Base-by-base conservation (phyloP, 2,888 invertebrate genomes). In the Amphipyra tragopoginis region DNA sequence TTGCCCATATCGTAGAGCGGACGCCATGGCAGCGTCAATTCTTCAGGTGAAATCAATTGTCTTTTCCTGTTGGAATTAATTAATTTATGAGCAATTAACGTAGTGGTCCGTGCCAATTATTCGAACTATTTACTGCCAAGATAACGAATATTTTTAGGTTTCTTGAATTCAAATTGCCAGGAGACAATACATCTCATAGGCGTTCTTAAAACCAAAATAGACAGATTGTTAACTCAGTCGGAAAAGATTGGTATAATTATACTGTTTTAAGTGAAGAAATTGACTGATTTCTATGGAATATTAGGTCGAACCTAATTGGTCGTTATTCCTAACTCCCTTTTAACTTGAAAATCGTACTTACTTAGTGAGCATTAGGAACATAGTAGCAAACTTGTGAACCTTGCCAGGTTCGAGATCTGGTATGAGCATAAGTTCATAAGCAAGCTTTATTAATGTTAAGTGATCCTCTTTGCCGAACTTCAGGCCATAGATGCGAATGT, bases 401-500 rank as follows among this genome's bases (percentile, higher is more conserved):
- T 97, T 95, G 68, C 96, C 95, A 64, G 97, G 96, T 87, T 98
- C 98, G 62, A 98, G 92, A 77, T 97, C 96, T 43, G 97, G 97
- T 79, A 97, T 96, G 11, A 96, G 96, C 38, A 98, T 90, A 65
- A 98, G 90, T 84, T 98, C 97, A 88, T 97, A 97, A 61, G 97
- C 95, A 59, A 98, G 88, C 83, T 98, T 97, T 47, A 99, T 96
- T 49, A 99, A 95, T 14, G 95, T 92, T 51, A 99, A 95, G 87
- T 99, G 99, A 87, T 99, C 98, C 76, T 97, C 97, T 89, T 98
- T 99, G 1, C 97, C 97, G 90, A 99, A 98, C 87, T 98, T 98
- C 71, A 97, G 89, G 6, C 98, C 98, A 93, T 98, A 98, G 63
- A 98, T 93, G 81, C 96, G 96, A 55, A 98, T 96, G 84, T 98